Percentiles rank a stretch among this genome's conserved stretches.
phyloP scores from a whole-genome alignment of 1,140 invertebrate genomes.

The Zaprionus nigranus region DNA sequence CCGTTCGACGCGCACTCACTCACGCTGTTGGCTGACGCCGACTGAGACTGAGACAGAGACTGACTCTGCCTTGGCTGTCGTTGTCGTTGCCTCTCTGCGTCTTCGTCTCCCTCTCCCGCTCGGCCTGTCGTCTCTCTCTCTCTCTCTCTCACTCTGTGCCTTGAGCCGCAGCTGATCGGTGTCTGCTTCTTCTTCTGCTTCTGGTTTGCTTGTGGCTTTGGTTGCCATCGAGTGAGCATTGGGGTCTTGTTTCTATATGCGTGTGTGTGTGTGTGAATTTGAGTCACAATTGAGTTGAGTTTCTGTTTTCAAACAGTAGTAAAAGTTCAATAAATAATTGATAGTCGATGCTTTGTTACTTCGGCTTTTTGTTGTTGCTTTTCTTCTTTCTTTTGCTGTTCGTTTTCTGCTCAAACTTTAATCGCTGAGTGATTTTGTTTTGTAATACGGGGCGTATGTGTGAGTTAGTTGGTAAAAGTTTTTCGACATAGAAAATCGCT shows the following conservation, averaged over 20 bases:
- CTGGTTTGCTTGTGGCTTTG: conserved; percentile 64
- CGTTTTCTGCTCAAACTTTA: conserved; percentile 36
- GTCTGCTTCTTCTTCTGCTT: conserved; percentile 32
- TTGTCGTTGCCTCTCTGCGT: neutral
- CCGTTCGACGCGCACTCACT: conserved; percentile 66
- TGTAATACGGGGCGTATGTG: conserved; percentile 52
- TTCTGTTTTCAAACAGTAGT: conserved; percentile 61
- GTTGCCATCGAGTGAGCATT: conserved; percentile 56
- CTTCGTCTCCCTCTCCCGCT: neutral
- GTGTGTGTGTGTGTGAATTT: conserved; percentile 24
- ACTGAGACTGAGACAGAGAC: conserved; percentile 70
- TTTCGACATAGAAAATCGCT: neutral
- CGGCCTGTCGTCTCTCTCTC: neutral
- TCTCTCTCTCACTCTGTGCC: conserved; percentile 9
- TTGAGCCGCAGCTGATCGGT: conserved; percentile 37
- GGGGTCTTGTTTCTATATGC: conserved; percentile 13
- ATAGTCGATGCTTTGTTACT: conserved; percentile 62
- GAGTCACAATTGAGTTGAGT: conserved; percentile 59
- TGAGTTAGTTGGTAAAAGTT: conserved; percentile 2
- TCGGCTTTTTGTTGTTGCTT: conserved; percentile 28
- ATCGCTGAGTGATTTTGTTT: conserved; percentile 67
- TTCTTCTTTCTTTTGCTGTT: conserved; percentile 3
- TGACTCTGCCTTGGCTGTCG: conserved; percentile 31
- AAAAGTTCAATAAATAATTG: conserved; percentile 80
- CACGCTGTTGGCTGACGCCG: conserved; percentile 62